Percentiles rank a stretch among this genome's conserved stretches.
phyloP scores from a whole-genome alignment of 2,888 invertebrate genomes.

The Pegoplata infirma region DNA sequence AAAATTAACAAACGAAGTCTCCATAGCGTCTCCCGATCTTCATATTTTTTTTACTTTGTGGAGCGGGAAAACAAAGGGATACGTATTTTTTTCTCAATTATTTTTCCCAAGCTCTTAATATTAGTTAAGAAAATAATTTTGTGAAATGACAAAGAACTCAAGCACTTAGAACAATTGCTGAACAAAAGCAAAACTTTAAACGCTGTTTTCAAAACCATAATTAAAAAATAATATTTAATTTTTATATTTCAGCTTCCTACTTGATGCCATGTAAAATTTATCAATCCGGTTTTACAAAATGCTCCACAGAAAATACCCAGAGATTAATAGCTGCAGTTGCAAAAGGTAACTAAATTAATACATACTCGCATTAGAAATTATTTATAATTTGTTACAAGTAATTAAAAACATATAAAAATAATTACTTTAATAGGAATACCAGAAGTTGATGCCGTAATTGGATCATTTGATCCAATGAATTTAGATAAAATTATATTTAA shows the following conservation, averaged over 20 bases:
- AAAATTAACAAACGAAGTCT: no score
- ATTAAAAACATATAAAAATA: neutral
- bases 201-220: no score
- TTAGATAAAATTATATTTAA: constrained; percentile 83
- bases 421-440: constrained; percentile 68
- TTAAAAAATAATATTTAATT: neutral
- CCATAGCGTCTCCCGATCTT: no score
- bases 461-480: constrained; percentile 83
- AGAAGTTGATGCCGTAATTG: constrained; percentile 77
- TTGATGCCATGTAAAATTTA: constrained; percentile 83
- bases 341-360: constrained; percentile 68
- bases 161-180: no score
- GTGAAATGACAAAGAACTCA: no score
- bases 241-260: constrained; percentile 81
- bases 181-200: no score
- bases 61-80: no score
- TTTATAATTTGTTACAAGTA: neutral
- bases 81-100: no score
- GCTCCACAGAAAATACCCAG: constrained; percentile 81
- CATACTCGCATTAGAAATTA: no score
- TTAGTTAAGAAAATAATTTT: no score
- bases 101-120: no score
- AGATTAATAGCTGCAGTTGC: constrained; percentile 81
- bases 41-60: no score
- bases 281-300: constrained; percentile 83